Base-by-base conservation (phyloP, 2,888 invertebrate species). In the Sympetrum striolatum region DNA sequence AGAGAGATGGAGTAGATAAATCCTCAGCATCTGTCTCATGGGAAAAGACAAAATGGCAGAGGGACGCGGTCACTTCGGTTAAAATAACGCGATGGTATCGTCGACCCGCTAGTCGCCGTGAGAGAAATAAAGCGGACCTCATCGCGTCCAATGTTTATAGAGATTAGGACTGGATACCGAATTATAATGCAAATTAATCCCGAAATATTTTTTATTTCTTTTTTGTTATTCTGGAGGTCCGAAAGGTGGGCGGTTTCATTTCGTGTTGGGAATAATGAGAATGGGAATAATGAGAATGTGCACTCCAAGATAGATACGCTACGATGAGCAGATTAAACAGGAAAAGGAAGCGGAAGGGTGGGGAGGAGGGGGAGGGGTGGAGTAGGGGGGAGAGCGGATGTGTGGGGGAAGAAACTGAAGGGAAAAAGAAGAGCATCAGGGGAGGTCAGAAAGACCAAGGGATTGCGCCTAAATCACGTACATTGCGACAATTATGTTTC, bases 301-400 rank as follows among this genome's bases (percentile, higher is more conserved):
- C 82, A 82, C 81, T 82, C 81, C 82, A 64, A 86, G 86, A 64
- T 86, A 64, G 86, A 86, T 37, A 60, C 86, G 86, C 86, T 37
- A 60, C 86, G 86, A 86, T 86, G 86, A 86, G 60, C 86, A 64
- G 86, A 82, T 82, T 82, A 60, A 58, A 86, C 86, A 86, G 86
- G 86, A 86, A 86, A 39, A 6, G 86, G 86, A 86, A 37, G 86
- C 64, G 58, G 53, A 53, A 53, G 81, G 81, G 81, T 53, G 53
- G 58, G 82, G 53, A 25, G 15, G 14, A 25, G 81, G 81, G 15
- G 48, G 48, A n/a, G 1, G 0, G 8, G n/a, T 0, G 53, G 64
- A 60, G n/a, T n/a, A n/a, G n/a, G n/a, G n/a, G n/a, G n/a, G n/a
- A n/a, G n/a, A n/a, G n/a, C n/a, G n/a, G 3, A 8, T 18, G 64